Conservation (phyloP, 64 coral and sea anemone genomes). For the Montipora cactus region DNA sequence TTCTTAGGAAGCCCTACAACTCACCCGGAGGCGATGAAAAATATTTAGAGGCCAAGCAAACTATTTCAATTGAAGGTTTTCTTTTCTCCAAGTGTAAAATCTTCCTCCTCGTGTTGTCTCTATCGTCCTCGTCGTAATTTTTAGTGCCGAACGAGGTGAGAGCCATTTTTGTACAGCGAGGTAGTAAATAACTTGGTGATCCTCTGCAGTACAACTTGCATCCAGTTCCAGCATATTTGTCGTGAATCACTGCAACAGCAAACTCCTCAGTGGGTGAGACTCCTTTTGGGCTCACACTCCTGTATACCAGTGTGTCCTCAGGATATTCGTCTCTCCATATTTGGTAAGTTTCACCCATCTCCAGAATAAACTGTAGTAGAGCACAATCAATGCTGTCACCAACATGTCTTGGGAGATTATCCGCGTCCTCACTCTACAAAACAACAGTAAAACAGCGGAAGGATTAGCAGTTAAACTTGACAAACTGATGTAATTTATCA, state of each 20-base stretch:
- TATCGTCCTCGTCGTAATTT: background rate
- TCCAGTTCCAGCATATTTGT: background rate
- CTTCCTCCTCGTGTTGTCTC: background rate
- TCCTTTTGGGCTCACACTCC: conserved; percentile 29
- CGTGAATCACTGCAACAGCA: conserved; percentile 29
- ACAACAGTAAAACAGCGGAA: background rate
- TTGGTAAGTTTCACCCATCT: conserved; percentile 81
- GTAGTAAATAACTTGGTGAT: background rate
- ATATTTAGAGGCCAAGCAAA: conserved; percentile 31
- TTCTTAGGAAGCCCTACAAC: background rate
- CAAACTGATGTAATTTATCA: too few species aligned
- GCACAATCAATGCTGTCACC: conserved; percentile 84
- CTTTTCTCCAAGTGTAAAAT: conserved; percentile 4
- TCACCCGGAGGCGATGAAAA: background rate
- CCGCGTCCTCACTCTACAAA: conserved; percentile 71
- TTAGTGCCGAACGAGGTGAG: background rate
- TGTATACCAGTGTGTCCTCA: conserved; percentile 59
- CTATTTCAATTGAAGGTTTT: conserved; percentile 34
- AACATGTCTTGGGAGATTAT: conserved; percentile 75
- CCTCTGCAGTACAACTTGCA: conserved; percentile 38
- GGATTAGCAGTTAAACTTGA: background rate
- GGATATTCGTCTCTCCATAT: conserved; percentile 89
- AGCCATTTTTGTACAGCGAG: conserved; percentile 11
- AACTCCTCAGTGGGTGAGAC: conserved; percentile 19
- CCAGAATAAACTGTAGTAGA: conserved; percentile 77